Evolutionary conservation across 2,113 vertebrate genomes (phyloP).

Genomic region (Vicugna pacos): DNA sequence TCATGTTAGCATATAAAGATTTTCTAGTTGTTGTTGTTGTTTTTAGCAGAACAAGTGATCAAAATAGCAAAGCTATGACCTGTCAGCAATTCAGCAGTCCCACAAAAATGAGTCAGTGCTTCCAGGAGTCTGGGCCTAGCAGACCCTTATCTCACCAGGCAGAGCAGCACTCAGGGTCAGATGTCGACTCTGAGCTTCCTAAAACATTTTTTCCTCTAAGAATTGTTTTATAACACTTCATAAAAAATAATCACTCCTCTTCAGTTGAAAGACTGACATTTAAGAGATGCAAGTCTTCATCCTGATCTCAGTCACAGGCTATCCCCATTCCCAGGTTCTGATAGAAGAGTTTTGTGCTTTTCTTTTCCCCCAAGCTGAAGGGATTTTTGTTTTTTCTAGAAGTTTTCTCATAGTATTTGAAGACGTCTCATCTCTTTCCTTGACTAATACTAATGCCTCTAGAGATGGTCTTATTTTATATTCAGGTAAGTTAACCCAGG

Average conservation of each 20-base stretch:
- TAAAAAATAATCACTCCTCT: background rate
- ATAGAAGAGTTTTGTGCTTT: background rate
- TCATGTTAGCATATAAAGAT: background rate
- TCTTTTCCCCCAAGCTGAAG: background rate
- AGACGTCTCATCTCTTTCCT: background rate
- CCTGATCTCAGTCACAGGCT: background rate
- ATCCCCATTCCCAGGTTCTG: background rate
- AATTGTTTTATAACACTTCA: constrained; percentile 35
- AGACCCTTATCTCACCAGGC: background rate
- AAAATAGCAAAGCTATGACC: constrained; percentile 15
- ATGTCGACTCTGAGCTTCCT: background rate
- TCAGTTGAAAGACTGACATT: background rate
- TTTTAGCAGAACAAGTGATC: background rate
- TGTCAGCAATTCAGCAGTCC: background rate
- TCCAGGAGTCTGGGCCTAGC: background rate
- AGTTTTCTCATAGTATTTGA: background rate
- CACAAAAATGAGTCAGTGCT: background rate
- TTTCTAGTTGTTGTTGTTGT: background rate
- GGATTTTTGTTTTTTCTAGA: background rate
- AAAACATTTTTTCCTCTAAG: background rate
- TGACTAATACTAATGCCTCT: background rate
- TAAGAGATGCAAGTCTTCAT: background rate
- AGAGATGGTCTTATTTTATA: background rate
- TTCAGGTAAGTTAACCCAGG: background rate
- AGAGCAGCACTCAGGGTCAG: background rate